Evolutionary conservation across 2,888 invertebrate genomes (phyloP), one percentile per base, ranked within the genome.

Genomic region (Volucella inanis): DNA sequence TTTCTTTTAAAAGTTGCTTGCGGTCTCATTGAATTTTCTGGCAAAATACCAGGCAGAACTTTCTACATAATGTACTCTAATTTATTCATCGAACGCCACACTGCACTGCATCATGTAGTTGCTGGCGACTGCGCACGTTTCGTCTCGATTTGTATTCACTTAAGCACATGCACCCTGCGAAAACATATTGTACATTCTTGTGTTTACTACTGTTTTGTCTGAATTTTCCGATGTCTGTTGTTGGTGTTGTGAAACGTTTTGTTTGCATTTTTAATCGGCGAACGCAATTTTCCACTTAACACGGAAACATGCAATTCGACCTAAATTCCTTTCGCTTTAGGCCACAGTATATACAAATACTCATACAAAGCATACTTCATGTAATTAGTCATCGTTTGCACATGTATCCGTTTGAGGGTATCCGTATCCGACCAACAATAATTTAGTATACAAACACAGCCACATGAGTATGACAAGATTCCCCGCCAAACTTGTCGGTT

Each of bases 231-330:
- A 14, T 47, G 22, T 62, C 14, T 15, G 15, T 57, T 47, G n/a
- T 45, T 75, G 43, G 49, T 54, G 47, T 57, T 47, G 15, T 15
- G 11, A 57, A 57, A 70, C 39, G 50, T 52, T 52, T 52, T 47
- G 52, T 74, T 72, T 45, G 43, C 31, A 11, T 72, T 72, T 15
- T 67, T 14, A 38, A 38, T 15, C 31, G 43, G 12, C 15, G 52
- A 67, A 80, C 52, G 61, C 61, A 80, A 74, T 61, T 72, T 72
- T 62, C 61, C 67, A 68, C 74, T 72, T 67, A 80, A 68, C 79
- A 74, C 72, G 79, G 72, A 74, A 80, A 72, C 67, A 74, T 54
- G 45, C 72, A 67, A 59, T 67, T 67, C 72, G 79, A 80, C 79
- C 79, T 62, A 74, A 72, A 80, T 80, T 72, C 61, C 67, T 39